Evolutionary conservation across 2,797 vertebrate genomes (phyloP), one percentile per base, ranked within the genome.

Genomic region (Molossus molossus): DNA sequence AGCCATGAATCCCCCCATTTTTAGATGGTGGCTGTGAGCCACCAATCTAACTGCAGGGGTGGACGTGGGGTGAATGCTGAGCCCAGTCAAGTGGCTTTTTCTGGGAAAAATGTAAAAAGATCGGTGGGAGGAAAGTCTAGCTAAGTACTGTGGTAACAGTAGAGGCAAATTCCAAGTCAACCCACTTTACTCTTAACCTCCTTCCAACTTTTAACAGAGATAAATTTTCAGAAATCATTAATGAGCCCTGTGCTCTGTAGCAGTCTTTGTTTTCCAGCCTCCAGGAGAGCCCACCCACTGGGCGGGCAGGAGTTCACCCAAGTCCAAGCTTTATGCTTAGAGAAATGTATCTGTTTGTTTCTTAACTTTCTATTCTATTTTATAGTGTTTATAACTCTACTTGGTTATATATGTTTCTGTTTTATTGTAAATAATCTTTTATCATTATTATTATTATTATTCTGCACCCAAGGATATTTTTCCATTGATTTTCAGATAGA

Each of bases 161-260:
- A 40, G 94, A 80, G 80, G 40, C 4, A 0, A 65, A 73, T 57
- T 65, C 80, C 82, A 91, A 62, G 50, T 48, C 57, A 58, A 25
- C 37, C 60, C 77, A 87, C 65, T 91, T 76, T 37, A 91, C 76
- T 94, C 67, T 64, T 53, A 94, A n/a, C 55, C 45, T 79, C 4
- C 5, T 57, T 88, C 75, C 83, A 81, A 72, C 55, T 70, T 76
- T 60, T 65, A 86, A 73, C 27, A 58, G 79, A 88, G 79, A 70
- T 40, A 37, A 25, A 45, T 45, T 27, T 87, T 60, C 7, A 0
- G 79, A 76, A 95, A 60, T 79, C 40, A 60, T 64, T 27, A 57
- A 53, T 5, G 25, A 88, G 64, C 27, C 20, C 8, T 9, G n/a
- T 9, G 40, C 29, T 65, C 64, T 75, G 75, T 12, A 40, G 89